Evolutionary conservation across 2,888 invertebrate species (phyloP).

Genomic region (Hirtodrosophila trivittata): DNA sequence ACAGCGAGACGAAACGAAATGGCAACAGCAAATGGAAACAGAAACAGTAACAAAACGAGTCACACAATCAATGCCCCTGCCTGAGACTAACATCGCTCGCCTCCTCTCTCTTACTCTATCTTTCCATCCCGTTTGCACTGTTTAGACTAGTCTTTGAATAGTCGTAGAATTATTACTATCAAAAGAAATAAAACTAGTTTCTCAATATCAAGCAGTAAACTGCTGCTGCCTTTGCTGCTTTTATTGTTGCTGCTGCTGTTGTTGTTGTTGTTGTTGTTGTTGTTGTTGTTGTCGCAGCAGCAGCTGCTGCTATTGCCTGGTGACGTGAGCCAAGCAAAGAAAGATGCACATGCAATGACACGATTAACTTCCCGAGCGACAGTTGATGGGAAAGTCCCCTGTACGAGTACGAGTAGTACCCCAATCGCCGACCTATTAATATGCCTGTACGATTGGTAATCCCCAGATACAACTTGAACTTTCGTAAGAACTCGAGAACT

Average conservation of each 20-base stretch:
- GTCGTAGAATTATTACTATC: conserved; percentile 64
- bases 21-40: conserved; percentile 49
- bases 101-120: not conserved
- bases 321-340: conserved; percentile 30
- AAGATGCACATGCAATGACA: conserved; percentile 55
- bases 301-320: conserved; percentile 8
- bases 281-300: conserved; percentile 13
- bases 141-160: conserved; percentile 23
- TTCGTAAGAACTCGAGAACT: too few relatives aligned
- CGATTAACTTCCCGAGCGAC: conserved; percentile 39
- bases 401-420: conserved; percentile 10
- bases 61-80: conserved; percentile 41
- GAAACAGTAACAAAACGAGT: conserved; percentile 31
- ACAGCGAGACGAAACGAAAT: conserved; percentile 42
- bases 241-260: conserved; percentile 1
- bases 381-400: conserved; percentile 32
- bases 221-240: conserved; percentile 2
- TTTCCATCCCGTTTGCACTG: conserved; percentile 4
- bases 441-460: too few relatives aligned
- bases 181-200: conserved; percentile 66
- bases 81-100: not conserved
- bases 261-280: conserved; percentile 7
- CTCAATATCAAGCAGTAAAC: conserved; percentile 47
- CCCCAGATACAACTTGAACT: too few relatives aligned
- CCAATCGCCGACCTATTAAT: not conserved